Evolutionary conservation across 2,797 vertebrate species (phyloP).

Genomic region (Momotus momota): DNA sequence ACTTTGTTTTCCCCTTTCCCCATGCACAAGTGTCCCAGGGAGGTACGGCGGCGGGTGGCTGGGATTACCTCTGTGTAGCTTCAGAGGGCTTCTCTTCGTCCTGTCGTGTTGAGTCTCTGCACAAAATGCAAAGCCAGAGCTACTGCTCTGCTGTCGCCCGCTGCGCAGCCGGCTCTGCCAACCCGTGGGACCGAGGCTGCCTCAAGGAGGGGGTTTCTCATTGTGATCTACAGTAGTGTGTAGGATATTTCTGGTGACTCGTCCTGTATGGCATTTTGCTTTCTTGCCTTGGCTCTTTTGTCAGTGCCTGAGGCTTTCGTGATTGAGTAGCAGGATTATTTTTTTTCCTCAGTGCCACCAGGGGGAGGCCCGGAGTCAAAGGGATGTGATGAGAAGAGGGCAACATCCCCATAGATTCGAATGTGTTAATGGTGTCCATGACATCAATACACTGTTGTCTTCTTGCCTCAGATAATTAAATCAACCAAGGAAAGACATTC

Average conservation of each 20-base stretch:
- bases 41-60: not conserved
- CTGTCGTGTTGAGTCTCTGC: not conserved
- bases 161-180: not conserved
- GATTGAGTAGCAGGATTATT: not conserved
- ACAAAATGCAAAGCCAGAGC: not conserved
- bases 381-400: not conserved
- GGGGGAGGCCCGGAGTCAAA: not conserved
- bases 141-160: not conserved
- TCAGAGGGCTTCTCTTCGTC: not conserved
- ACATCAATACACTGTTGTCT: not conserved
- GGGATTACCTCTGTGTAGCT: not conserved
- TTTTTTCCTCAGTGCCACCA: not conserved
- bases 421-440: not conserved
- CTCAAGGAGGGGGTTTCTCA: not conserved
- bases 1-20: not conserved
- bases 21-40: not conserved
- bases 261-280: not conserved
- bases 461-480: not conserved
- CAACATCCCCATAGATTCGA: accelerated
- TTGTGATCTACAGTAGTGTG: not conserved
- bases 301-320: not conserved
- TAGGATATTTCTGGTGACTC: not conserved
- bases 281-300: not conserved
- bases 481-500: not conserved
- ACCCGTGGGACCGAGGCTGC: not conserved